Conservation (phyloP, 2,113 vertebrate genomes). For the Mirza zaza region DNA sequence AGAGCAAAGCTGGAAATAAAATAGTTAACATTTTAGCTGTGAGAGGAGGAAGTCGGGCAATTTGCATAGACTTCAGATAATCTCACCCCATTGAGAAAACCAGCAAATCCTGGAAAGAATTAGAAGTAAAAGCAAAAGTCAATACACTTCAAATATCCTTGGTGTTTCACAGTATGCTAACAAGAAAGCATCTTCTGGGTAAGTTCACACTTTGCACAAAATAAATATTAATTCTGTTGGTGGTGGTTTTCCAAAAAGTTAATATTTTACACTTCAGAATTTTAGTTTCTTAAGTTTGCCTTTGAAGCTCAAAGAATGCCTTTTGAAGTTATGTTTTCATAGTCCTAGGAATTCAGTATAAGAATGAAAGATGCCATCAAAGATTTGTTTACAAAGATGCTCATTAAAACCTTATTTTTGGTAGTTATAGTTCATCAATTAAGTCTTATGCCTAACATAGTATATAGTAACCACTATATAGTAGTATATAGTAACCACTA, state of each 20-base stretch:
- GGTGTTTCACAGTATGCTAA: constrained; percentile 67
- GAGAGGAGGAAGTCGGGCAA: constrained; percentile 66
- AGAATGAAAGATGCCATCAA: constrained; percentile 67
- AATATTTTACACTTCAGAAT: constrained; percentile 74
- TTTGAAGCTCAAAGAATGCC: constrained; percentile 68
- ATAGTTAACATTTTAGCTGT: constrained; percentile 67
- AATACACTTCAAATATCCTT: constrained; percentile 72
- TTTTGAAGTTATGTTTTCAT: constrained; percentile 69
- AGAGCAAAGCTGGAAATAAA: constrained; percentile 65
- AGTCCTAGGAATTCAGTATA: constrained; percentile 53
- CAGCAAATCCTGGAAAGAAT: constrained; percentile 78
- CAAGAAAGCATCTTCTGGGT: constrained; percentile 59
- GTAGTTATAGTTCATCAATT: constrained; percentile 13
- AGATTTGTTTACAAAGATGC: constrained; percentile 65
- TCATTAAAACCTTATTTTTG: constrained; percentile 44
- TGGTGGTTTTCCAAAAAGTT: constrained; percentile 73
- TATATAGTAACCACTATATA: background rate
- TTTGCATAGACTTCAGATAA: constrained; percentile 79
- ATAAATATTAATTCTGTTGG: constrained; percentile 73
- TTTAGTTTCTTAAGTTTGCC: constrained; percentile 68
- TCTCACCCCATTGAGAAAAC: constrained; percentile 73
- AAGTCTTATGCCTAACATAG: background rate
- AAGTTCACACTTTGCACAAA: constrained; percentile 71
- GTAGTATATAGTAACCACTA: background rate
- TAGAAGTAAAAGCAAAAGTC: constrained; percentile 72